Conservation (phyloP, 2,113 vertebrate species). For the Heptranchias perlo region DNA sequence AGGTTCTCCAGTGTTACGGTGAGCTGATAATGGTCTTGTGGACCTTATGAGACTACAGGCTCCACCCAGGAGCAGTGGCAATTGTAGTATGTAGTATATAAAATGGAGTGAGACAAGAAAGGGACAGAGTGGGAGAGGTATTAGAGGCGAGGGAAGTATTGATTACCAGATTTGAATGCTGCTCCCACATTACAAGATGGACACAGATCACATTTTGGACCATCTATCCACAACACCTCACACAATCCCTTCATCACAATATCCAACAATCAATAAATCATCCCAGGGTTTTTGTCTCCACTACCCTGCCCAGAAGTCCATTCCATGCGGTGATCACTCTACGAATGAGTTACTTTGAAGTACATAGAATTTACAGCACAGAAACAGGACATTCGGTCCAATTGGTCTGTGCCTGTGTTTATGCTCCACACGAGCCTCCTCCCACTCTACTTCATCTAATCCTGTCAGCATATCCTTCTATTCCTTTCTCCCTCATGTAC, state of each 20-base stretch:
- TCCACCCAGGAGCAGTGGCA: not conserved
- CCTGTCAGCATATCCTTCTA: too few relatives aligned
- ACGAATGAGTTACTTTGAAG: not conserved
- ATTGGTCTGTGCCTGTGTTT: too few relatives aligned
- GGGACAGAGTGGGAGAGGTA: not conserved
- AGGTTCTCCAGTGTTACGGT: not conserved
- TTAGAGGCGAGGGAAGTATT: not conserved
- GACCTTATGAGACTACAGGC: not conserved
- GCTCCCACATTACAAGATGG: not conserved
- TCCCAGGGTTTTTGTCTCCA: not conserved
- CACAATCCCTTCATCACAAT: not conserved
- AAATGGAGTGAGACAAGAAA: not conserved
- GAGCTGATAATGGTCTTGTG: not conserved
- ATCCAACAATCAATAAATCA: not conserved
- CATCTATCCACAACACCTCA: not conserved
- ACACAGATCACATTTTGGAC: not conserved
- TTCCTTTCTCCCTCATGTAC: too few relatives aligned
- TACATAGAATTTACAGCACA: not conserved
- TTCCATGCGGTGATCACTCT: not conserved
- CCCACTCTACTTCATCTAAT: too few relatives aligned
- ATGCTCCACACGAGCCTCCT: too few relatives aligned
- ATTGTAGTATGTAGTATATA: not conserved
- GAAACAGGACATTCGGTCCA: not conserved
- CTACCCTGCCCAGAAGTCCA: not conserved
- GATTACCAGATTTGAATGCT: not conserved